Conservation (phyloP, 2,797 vertebrate species). For the Columba guinea region DNA sequence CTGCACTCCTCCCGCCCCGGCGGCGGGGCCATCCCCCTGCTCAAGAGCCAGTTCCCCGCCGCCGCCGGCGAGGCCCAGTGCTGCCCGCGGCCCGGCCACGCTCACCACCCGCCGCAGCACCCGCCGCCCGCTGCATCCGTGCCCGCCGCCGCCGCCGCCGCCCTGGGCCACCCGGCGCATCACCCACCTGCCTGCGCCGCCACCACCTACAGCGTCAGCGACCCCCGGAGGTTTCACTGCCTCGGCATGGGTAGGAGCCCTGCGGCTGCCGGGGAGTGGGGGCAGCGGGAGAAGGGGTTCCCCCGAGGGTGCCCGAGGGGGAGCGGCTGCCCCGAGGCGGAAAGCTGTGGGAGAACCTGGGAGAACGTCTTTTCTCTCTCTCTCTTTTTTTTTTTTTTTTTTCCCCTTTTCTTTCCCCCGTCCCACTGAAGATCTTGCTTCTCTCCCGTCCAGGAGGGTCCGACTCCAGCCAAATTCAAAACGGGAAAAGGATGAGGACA, state of each 20-base stretch:
- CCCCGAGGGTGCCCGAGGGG: not conserved
- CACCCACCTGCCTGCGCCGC: slow-evolving; percentile 85
- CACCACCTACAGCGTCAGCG: slow-evolving; percentile 92
- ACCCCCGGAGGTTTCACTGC: slow-evolving; percentile 95
- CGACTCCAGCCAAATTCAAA: slow-evolving; percentile 88
- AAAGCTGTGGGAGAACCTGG: not conserved
- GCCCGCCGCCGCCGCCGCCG: slow-evolving; percentile 57
- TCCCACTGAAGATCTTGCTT: not conserved
- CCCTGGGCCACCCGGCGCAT: slow-evolving; percentile 82
- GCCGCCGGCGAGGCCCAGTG: slow-evolving; percentile 84
- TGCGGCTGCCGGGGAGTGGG: not conserved
- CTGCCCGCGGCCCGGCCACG: slow-evolving; percentile 86
- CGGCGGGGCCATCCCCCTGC: slow-evolving; percentile 78
- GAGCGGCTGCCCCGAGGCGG: not conserved
- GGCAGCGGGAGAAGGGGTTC: not conserved
- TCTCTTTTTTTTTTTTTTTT: not conserved
- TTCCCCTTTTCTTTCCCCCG: too few species aligned
- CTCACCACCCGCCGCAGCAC: slow-evolving; percentile 77
- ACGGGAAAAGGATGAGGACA: slow-evolving; percentile 96
- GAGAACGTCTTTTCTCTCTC: not conserved
- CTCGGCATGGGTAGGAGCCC: slow-evolving; percentile 90
- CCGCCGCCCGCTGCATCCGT: slow-evolving; percentile 72
- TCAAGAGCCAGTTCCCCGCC: slow-evolving; percentile 88
- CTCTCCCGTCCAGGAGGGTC: slow-evolving; percentile 80
- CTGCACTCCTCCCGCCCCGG: slow-evolving; percentile 85